These are phyloP conservation scores for Nymphalis polychloros DNA, from an alignment of 2,888 invertebrate species.

Conservation along the genomic window DNA sequence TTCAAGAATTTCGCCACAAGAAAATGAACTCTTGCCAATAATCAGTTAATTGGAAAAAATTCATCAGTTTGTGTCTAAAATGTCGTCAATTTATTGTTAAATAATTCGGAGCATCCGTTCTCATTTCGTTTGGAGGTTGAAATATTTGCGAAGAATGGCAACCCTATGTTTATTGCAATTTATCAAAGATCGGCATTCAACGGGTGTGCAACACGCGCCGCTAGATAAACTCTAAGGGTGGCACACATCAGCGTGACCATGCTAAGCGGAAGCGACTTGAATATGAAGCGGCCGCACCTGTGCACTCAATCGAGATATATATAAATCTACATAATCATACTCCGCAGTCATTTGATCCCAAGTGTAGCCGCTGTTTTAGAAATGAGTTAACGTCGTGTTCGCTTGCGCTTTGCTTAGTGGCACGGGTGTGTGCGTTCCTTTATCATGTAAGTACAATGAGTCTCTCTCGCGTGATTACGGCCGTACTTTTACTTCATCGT, in stretches of 20 bases:
- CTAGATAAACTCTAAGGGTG: conserved; percentile 39
- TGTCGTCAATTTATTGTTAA: too few relatives aligned
- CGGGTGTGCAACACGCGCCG: conserved; percentile 42
- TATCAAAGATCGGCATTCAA: conserved; percentile 59
- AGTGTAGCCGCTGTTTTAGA: too few relatives aligned
- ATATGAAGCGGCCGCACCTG: background rate
- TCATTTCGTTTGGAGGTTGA: too few relatives aligned
- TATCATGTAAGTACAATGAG: conserved; percentile 36
- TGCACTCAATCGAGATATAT: background rate
- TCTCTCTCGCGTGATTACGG: conserved; percentile 33
- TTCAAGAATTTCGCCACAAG: too few relatives aligned
- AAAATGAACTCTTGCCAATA: too few relatives aligned
- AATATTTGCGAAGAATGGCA: background rate
- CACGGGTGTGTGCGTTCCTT: conserved; percentile 11
- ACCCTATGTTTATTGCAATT: conserved; percentile 26
- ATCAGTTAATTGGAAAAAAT: too few relatives aligned
- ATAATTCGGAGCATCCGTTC: too few relatives aligned
- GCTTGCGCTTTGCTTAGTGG: background rate
- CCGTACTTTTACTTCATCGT: conserved; percentile 35
- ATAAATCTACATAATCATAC: too few relatives aligned
- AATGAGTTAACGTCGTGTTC: too few relatives aligned
- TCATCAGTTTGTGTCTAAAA: too few relatives aligned
- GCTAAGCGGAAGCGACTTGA: background rate
- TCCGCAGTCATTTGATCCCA: too few relatives aligned
- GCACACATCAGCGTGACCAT: background rate